Conservation (phyloP, 2,113 vertebrate species). For the Spea multiplicata region DNA sequence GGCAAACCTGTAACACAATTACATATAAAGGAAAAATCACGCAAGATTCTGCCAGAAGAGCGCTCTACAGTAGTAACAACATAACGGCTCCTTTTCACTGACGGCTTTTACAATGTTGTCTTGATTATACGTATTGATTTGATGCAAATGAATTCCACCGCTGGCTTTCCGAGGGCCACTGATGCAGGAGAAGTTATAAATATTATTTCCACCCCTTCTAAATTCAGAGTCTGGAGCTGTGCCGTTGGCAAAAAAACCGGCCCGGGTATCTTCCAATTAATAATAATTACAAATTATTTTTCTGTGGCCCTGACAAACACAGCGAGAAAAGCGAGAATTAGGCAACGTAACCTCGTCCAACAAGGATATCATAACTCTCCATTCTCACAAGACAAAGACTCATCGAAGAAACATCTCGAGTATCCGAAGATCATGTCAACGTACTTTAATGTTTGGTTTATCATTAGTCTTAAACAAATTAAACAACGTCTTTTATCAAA, state of each 20-base stretch:
- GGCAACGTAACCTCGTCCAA: not conserved
- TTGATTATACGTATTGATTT: constrained; percentile 42
- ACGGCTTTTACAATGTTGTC: constrained; percentile 44
- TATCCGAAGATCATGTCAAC: no score
- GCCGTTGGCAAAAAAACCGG: constrained; percentile 5
- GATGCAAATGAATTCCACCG: constrained; percentile 40
- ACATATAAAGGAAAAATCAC: constrained; percentile 6
- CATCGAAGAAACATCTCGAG: no score
- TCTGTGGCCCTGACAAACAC: not conserved
- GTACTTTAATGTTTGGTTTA: no score
- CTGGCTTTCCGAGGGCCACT: constrained; percentile 29
- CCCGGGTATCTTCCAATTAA: constrained; percentile 6
- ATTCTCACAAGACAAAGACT: no score
- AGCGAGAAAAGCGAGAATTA: not conserved
- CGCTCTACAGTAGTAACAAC: constrained; percentile 13
- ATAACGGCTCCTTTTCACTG: constrained; percentile 10
- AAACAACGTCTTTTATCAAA: not conserved
- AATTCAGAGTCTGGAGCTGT: not conserved
- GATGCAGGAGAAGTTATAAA: constrained; percentile 34
- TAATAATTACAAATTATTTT: constrained; percentile 18
- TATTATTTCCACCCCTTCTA: constrained; percentile 20
- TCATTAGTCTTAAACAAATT: no score
- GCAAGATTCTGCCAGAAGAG: not conserved
- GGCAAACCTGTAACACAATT: constrained; percentile 36
- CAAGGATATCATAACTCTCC: not conserved